Base-by-base conservation (phyloP, 2,113 vertebrate genomes). In the Cephalopholis sonnerati region DNA sequence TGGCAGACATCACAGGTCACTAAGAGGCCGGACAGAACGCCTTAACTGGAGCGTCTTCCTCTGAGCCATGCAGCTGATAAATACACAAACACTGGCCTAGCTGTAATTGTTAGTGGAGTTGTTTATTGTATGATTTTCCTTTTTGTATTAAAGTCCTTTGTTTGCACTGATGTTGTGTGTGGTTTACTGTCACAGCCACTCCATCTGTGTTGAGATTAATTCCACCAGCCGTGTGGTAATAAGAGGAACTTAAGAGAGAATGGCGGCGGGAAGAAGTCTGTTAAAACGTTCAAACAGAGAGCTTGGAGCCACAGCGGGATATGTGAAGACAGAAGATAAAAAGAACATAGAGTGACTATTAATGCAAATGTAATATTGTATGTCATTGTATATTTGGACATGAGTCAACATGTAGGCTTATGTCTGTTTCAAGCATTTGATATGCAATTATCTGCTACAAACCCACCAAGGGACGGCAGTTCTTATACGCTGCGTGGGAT, bases 361-460 rank as follows among this genome's bases (percentile, higher is more conserved):
- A 55, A 64, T 54, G 51, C 27, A 75, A 65, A 74, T n/a, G 10
- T 24, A 59, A 61, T 36, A 76, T 29, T 32, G 12, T 32, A 20
- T n/a, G 76, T 63, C 70, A 50, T 20, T 53, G n/a, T 75, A 51
- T 36, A 61, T 73, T 51, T 62, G 51, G 13, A 66, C 0, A 66
- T 79, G 39, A 72, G 55, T 54, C 20, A 57, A 67, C 13, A 36
- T 16, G 50, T 17, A 12, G 59, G 53, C 24, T 77, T 27, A 24
- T 66, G 25, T 67, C 44, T 79, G 48, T 58, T 44, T n/a, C 25
- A 32, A 55, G 46, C 39, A 36, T 32, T 79, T 83, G 46, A 84
- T 58, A 50, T 54, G 27, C 15, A 71, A 84, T 86, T 70, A 66
- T 69, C 27, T 55, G 71, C 55, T 15, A 53, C 81, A 44, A 53